Conservation (phyloP, 2,888 invertebrate species). For the Pachydiplax longipennis region DNA sequence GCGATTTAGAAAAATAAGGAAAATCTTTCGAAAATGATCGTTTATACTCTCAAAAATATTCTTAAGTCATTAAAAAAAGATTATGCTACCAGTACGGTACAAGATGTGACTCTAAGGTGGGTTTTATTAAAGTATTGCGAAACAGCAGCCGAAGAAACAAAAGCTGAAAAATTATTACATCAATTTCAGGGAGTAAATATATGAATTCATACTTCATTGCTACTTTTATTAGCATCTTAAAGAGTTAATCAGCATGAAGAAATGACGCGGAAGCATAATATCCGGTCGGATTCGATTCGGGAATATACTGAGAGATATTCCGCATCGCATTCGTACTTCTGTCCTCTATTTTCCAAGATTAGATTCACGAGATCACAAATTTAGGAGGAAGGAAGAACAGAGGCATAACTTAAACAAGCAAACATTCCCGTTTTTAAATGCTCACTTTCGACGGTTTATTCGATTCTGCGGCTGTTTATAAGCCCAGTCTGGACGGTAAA, state of each 20-base stretch:
- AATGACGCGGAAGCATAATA: background rate
- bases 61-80: too few species aligned
- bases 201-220: too few species aligned
- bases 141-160: too few species aligned
- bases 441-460: background rate
- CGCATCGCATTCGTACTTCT: background rate
- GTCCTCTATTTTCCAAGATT: background rate
- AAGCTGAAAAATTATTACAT: too few species aligned
- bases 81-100: too few species aligned
- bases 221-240: background rate
- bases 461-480: background rate
- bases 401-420: background rate
- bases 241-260: background rate
- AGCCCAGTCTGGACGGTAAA: background rate
- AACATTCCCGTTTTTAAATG: background rate
- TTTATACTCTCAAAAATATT: too few species aligned
- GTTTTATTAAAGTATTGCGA: too few species aligned
- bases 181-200: too few species aligned
- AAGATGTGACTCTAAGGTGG: too few species aligned
- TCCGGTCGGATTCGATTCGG: background rate
- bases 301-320: background rate
- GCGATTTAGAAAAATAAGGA: too few species aligned
- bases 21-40: too few species aligned
- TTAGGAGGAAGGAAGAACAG: background rate
- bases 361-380: background rate